Base-by-base conservation (phyloP, 92 coral and sea anemone species). In the Muricea muricata region DNA sequence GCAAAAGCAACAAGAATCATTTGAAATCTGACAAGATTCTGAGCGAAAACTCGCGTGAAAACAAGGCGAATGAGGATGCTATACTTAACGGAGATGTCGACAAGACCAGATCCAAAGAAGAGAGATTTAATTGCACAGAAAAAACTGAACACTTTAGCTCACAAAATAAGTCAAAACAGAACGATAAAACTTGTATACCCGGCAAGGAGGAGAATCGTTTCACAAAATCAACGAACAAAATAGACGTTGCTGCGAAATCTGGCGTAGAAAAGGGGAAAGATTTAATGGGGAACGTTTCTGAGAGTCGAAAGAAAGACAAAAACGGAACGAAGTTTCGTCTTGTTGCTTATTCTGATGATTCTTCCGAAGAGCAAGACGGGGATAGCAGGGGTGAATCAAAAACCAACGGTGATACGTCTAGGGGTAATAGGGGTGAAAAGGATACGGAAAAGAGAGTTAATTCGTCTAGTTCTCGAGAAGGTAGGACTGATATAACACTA, bases 141-240 rank as follows among this genome's bases (percentile, higher is more conserved):
- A 63, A 25, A 10, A 28, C 70, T 9, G 37, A 63, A 8, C 28
- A 30, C 37, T n/a, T 1, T 29, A 21, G 39, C 31, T 63, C 31
- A 31, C 73, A 73, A 46, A 74, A 46, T 8, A 75, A 48, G 58
- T 28, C 29, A 35, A 88, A 7, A 84, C 92, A 10, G 89, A 92
- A 61, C 79, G n/a, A 15, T 28, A 63, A 26, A 34, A 21, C 50
- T 1, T 11, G 32, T 10, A 66, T 24, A n/a, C 23, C 9, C 17
- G n/a, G 46, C n/a, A 30, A 52, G 20, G 34, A 15, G 1, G 52
- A 58, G 8, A 34, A 57, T 12, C 34, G 58, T 25, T 25, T 58
- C 40, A 50, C 83, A 35, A 57, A 58, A 10, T 29, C 39, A 2
- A 58, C 17, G 5, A 50, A 87, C 13, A 75, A 15, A 24, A 7